Evolutionary conservation across 2,113 vertebrate genomes (phyloP).

Genomic region (Apteryx mantelli): DNA sequence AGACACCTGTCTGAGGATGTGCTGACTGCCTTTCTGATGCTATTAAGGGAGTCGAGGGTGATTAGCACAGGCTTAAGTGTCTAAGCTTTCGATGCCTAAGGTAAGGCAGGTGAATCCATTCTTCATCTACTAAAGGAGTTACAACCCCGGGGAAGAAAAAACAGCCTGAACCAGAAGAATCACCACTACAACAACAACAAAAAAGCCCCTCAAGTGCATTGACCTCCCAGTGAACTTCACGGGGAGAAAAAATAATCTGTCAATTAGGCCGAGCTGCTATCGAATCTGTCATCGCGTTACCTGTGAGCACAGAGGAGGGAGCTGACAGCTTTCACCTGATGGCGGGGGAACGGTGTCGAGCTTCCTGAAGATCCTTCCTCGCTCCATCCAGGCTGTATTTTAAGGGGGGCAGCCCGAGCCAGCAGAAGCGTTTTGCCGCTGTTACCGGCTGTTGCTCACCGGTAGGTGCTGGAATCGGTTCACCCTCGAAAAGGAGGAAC

Average conservation of each 20-base stretch:
- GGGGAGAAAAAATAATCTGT: not conserved
- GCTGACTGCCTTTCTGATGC: not conserved
- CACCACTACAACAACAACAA: not conserved
- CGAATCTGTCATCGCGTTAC: accelerated
- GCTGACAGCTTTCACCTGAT: not conserved
- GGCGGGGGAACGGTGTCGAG: not conserved
- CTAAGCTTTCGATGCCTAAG: not conserved
- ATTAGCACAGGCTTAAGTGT: not conserved
- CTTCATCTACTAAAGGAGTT: not conserved
- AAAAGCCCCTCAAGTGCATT: not conserved
- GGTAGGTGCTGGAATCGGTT: accelerated
- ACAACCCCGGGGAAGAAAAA: not conserved
- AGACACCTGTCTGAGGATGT: not conserved
- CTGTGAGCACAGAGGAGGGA: accelerated
- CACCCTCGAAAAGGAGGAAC: not conserved
- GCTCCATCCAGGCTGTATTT: not conserved
- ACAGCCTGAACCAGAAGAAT: not conserved
- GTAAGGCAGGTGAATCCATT: not conserved
- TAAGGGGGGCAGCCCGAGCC: not conserved
- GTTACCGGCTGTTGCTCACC: not conserved
- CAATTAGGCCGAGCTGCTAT: not conserved
- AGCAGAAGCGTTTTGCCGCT: not conserved
- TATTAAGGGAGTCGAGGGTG: not conserved
- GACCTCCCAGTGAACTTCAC: slow-evolving; percentile 16
- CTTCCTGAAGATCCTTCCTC: not conserved